Conservation (phyloP, 2,888 invertebrate genomes). For the Caradrina clavipalpis region DNA sequence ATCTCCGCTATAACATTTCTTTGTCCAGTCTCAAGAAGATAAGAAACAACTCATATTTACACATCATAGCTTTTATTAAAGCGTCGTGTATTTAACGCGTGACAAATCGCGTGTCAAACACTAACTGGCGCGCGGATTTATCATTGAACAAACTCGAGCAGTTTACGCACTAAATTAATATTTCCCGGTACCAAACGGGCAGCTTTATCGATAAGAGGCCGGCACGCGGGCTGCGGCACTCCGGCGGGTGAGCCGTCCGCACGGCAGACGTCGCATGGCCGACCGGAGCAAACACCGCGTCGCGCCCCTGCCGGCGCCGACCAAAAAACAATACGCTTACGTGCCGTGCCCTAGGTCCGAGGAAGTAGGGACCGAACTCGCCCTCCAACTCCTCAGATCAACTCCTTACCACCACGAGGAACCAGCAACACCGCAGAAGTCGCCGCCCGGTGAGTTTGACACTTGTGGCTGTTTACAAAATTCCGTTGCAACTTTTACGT, state of each 20-base stretch:
- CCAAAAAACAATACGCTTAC: slow-evolving; percentile 89
- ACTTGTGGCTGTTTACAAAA: slow-evolving; percentile 48
- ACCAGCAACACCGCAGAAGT: slow-evolving; percentile 79
- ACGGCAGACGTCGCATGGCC: slow-evolving; percentile 89
- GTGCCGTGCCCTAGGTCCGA: slow-evolving; percentile 89
- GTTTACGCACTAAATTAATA: slow-evolving; percentile 65
- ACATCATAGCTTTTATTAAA: slow-evolving; percentile 12
- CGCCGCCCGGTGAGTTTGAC: slow-evolving; percentile 78
- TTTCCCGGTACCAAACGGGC: slow-evolving; percentile 65
- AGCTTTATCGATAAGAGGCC: slow-evolving; percentile 74
- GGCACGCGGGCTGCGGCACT: slow-evolving; percentile 73
- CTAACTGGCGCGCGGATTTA: slow-evolving; percentile 59
- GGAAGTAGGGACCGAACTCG: slow-evolving; percentile 88
- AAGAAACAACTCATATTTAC: neutral
- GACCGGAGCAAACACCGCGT: slow-evolving; percentile 88
- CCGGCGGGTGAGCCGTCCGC: slow-evolving; percentile 65
- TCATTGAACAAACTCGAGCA: slow-evolving; percentile 62
- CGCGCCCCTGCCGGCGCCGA: slow-evolving; percentile 87
- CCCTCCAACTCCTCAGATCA: slow-evolving; percentile 78
- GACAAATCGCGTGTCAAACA: slow-evolving; percentile 61
- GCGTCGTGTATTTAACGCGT: slow-evolving; percentile 36
- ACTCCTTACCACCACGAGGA: slow-evolving; percentile 71
- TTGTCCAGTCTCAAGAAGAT: slow-evolving; percentile 5
- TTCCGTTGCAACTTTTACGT: slow-evolving; percentile 61
- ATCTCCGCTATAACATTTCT: neutral